phyloP scores from a whole-genome alignment of 2,113 vertebrate species.

The Syngnathoides biaculeatus region DNA sequence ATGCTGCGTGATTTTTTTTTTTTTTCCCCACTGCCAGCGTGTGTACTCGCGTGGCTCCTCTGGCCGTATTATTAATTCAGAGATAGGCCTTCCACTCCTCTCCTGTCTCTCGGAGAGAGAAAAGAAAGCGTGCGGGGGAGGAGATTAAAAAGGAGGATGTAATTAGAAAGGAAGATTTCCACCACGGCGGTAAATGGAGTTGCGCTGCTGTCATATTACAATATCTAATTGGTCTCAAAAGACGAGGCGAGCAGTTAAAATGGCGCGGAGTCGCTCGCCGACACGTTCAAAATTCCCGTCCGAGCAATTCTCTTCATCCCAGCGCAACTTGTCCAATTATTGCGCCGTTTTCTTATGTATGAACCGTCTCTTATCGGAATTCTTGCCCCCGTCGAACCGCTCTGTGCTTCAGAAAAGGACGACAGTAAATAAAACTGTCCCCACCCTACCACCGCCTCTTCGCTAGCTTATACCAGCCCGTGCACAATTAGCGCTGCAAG shows the following conservation, averaged over 20 bases:
- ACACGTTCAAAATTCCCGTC: conserved; percentile 43
- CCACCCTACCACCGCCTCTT: not conserved
- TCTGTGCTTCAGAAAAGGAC: conserved; percentile 5
- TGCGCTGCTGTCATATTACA: conserved; percentile 53
- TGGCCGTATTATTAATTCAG: conserved; percentile 69
- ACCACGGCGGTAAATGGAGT: conserved; percentile 51
- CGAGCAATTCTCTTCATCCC: conserved; percentile 9
- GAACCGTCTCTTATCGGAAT: conserved; percentile 9
- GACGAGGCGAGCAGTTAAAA: conserved; percentile 41
- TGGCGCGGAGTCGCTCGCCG: conserved; percentile 35
- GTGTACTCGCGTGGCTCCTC: conserved; percentile 53
- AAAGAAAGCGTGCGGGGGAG: conserved; percentile 43
- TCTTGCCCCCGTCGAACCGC: conserved; percentile 1
- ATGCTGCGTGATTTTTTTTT: conserved; percentile 49
- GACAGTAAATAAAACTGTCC: not conserved
- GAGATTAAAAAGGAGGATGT: conserved; percentile 51
- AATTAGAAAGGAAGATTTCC: conserved; percentile 62
- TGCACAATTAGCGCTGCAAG: not conserved
- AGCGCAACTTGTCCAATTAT: conserved; percentile 14
- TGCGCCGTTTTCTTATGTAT: not conserved
- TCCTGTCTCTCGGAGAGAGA: conserved; percentile 34
- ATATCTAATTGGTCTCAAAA: conserved; percentile 61
- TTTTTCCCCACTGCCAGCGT: conserved; percentile 48
- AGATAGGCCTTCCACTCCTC: conserved; percentile 44
- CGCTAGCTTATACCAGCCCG: not conserved